Evolutionary conservation across 23 tunicate species (phyloP).

Genomic region (Phallusia fumigata): DNA sequence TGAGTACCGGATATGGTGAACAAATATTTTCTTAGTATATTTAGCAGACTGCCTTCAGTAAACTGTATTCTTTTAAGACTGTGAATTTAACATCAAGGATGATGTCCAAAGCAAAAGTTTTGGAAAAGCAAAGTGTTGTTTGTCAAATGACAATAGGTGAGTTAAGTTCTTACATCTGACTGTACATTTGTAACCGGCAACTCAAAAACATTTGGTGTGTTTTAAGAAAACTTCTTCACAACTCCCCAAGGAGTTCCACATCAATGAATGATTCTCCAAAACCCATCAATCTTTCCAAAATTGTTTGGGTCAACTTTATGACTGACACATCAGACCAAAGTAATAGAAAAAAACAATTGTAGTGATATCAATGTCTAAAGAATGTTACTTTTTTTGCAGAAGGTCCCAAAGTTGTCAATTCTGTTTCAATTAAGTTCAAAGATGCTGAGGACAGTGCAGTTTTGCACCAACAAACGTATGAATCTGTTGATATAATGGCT

Average conservation of each 20-base stretch:
- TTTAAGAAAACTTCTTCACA: not conserved
- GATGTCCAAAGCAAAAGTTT: not conserved
- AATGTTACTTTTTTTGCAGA: not conserved
- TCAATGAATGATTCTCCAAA: not conserved
- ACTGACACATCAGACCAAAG: not conserved
- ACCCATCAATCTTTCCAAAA: not conserved
- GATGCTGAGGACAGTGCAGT: conserved; percentile 53
- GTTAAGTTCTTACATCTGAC: not conserved
- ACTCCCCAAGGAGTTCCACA: not conserved
- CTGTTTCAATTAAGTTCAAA: conserved; percentile 30
- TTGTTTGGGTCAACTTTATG: conserved; percentile 5
- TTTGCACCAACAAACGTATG: conserved; percentile 8
- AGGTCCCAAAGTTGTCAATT: not conserved
- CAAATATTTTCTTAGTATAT: no score
- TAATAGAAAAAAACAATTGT: not conserved
- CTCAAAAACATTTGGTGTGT: not conserved
- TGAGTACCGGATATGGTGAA: no score
- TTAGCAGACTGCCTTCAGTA: no score
- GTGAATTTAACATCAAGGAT: not conserved
- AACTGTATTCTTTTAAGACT: not conserved
- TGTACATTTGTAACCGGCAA: no score
- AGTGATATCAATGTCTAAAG: no score
- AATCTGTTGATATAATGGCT: conserved; percentile 23
- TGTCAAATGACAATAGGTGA: not conserved
- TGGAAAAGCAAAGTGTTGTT: not conserved